These are phyloP conservation scores for Hofmannophila pseudospretella DNA, from an alignment of 2,888 invertebrate species.

Conservation along the genomic window DNA sequence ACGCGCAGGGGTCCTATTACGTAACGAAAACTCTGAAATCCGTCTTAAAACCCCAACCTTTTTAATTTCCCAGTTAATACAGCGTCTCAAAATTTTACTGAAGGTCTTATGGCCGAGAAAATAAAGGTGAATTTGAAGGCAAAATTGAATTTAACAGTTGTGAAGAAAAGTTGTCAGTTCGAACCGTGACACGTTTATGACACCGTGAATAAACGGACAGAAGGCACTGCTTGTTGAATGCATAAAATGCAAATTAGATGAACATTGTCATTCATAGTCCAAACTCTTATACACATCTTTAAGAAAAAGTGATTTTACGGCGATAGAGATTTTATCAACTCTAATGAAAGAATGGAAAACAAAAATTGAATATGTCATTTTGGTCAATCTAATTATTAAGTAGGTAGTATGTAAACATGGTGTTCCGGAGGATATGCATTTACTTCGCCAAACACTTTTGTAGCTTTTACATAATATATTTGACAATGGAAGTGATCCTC, in stretches of 20 bases:
- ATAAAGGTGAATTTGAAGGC: too few species aligned
- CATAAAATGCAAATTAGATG: slow-evolving; percentile 26
- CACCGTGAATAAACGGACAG: slow-evolving; percentile 68
- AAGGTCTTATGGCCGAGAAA: too few species aligned
- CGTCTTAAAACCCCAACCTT: slow-evolving; percentile 33
- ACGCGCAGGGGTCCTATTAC: slow-evolving; percentile 57
- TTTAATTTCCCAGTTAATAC: slow-evolving; percentile 1
- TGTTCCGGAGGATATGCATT: too few species aligned
- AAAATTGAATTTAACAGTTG: slow-evolving; percentile 5
- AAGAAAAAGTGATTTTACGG: too few species aligned
- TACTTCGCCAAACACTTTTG: too few species aligned
- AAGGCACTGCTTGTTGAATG: slow-evolving; percentile 46
- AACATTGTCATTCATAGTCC: slow-evolving; percentile 31
- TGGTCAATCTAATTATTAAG: too few species aligned
- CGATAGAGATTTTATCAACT: too few species aligned
- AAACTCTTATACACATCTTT: neutral
- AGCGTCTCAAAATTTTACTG: neutral
- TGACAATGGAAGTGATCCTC: too few species aligned
- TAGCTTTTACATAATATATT: too few species aligned
- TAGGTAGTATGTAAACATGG: too few species aligned
- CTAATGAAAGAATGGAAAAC: too few species aligned
- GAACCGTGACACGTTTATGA: slow-evolving; percentile 58
- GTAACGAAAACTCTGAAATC: slow-evolving; percentile 51
- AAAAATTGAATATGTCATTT: too few species aligned
- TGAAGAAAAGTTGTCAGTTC: neutral